A percentile compares a stretch with the other conserved stretches of the same genome.
phyloP scores from a whole-genome alignment of 2,888 invertebrate genomes.

The Parascotia fuliginaria region DNA sequence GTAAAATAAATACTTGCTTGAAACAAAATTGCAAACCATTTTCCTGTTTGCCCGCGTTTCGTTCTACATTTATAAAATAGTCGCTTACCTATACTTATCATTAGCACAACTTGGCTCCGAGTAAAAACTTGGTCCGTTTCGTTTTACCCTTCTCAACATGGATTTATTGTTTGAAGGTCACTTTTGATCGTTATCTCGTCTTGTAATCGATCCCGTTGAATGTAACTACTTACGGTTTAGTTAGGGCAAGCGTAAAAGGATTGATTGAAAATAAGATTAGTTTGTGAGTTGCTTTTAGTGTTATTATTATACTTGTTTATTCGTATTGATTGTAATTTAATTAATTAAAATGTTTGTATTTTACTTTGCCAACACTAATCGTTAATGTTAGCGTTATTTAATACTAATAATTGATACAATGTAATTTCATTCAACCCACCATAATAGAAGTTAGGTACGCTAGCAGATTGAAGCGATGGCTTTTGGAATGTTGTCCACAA shows the following conservation, averaged over 20 bases:
- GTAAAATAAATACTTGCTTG: too few relatives aligned
- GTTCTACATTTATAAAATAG: slow-evolving; percentile 33
- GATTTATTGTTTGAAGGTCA: slow-evolving; percentile 52
- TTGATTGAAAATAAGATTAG: not conserved
- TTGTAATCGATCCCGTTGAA: slow-evolving; percentile 44
- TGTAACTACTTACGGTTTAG: slow-evolving; percentile 26
- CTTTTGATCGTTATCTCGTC: slow-evolving; percentile 45
- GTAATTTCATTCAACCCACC: too few relatives aligned
- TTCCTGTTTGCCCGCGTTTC: slow-evolving; percentile 11
- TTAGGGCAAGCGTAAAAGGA: slow-evolving; percentile 11
- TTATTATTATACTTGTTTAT: too few relatives aligned
- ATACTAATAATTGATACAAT: too few relatives aligned
- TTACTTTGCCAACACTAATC: too few relatives aligned
- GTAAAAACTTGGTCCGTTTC: slow-evolving; percentile 46
- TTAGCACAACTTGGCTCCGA: slow-evolving; percentile 37
- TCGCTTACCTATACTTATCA: slow-evolving; percentile 41
- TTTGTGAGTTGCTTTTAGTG: not conserved
- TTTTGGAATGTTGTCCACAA: too few relatives aligned
- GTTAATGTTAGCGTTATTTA: too few relatives aligned
- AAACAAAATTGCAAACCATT: slow-evolving; percentile 27
- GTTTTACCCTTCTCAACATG: slow-evolving; percentile 50
- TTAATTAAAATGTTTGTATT: too few relatives aligned
- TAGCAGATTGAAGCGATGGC: too few relatives aligned
- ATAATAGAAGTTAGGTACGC: too few relatives aligned
- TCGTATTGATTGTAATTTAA: too few relatives aligned